Evolutionary conservation across 2,888 invertebrate species (phyloP).

Genomic region (Laspeyria flexula): DNA sequence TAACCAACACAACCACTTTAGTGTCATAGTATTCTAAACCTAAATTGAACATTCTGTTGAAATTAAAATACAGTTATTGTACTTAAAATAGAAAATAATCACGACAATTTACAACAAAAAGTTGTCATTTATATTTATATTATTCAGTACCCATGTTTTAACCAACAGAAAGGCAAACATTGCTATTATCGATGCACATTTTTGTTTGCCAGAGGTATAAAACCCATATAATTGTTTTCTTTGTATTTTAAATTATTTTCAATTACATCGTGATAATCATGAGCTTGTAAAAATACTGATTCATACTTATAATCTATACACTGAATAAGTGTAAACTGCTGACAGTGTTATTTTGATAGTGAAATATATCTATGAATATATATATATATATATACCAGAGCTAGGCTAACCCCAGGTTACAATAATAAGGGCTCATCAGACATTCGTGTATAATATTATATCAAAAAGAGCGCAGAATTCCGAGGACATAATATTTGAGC

Average conservation of each 20-base stretch:
- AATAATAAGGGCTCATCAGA: not conserved
- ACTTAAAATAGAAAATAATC: slow-evolving; percentile 62
- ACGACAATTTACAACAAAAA: slow-evolving; percentile 35
- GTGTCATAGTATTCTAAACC: slow-evolving; percentile 65
- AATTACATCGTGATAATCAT: slow-evolving; percentile 27
- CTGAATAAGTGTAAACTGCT: not conserved
- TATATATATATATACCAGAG: not conserved
- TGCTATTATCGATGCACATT: slow-evolving; percentile 20
- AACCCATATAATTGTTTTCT: slow-evolving; percentile 8
- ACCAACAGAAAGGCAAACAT: slow-evolving; percentile 38
- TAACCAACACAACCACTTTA: slow-evolving; percentile 82
- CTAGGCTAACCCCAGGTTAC: not conserved
- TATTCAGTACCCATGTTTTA: slow-evolving; percentile 28
- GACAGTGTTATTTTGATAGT: not conserved
- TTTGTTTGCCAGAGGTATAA: slow-evolving; percentile 15
- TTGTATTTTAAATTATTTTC: slow-evolving; percentile 17
- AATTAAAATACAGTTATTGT: slow-evolving; percentile 62
- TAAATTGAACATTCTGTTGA: slow-evolving; percentile 63
- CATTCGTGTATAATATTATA: not conserved
- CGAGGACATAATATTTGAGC: not conserved
- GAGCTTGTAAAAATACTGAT: slow-evolving; percentile 48
- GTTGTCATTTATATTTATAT: slow-evolving; percentile 22
- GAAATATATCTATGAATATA: not conserved
- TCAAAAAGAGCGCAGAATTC: not conserved
- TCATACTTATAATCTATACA: slow-evolving; percentile 27